A percentile compares a stretch with the other conserved stretches of the same genome.
These are phyloP conservation scores for Ispidina picta DNA, from an alignment of 2,797 vertebrate genomes.

Conservation along the genomic window DNA sequence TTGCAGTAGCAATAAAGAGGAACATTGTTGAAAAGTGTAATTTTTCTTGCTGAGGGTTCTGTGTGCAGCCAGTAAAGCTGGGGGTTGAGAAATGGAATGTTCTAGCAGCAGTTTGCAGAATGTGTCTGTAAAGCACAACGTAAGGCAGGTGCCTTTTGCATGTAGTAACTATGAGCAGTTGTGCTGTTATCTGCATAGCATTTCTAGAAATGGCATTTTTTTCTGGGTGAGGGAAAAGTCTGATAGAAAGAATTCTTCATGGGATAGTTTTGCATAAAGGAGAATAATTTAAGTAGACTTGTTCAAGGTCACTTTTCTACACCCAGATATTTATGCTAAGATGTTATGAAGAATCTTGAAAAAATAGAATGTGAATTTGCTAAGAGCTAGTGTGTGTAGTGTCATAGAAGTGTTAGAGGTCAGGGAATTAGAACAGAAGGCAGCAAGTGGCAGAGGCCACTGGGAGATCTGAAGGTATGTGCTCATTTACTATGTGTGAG, in stretches of 20 bases:
- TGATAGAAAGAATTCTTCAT: background rate
- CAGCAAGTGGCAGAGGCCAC: background rate
- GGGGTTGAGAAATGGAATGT: background rate
- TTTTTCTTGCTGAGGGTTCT: background rate
- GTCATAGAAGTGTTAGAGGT: background rate
- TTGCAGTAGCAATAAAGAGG: background rate
- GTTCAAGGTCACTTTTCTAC: background rate
- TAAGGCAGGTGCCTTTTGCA: background rate
- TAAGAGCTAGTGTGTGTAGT: accelerated
- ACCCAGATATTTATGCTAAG: background rate
- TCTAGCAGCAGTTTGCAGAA: background rate
- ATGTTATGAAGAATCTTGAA: background rate
- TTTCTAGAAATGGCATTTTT: background rate
- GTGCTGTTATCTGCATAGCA: background rate
- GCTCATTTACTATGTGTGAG: background rate
- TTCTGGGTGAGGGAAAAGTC: background rate
- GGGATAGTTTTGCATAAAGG: background rate
- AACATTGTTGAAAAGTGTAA: background rate
- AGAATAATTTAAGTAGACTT: background rate
- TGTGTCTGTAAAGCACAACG: background rate
- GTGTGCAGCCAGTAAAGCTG: background rate
- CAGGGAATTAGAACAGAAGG: background rate
- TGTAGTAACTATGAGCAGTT: background rate
- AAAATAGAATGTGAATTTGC: background rate
- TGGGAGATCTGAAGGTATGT: background rate